These are phyloP conservation scores for Danaus chrysippus DNA, from an alignment of 2,888 invertebrate genomes.

Conservation along the genomic window DNA sequence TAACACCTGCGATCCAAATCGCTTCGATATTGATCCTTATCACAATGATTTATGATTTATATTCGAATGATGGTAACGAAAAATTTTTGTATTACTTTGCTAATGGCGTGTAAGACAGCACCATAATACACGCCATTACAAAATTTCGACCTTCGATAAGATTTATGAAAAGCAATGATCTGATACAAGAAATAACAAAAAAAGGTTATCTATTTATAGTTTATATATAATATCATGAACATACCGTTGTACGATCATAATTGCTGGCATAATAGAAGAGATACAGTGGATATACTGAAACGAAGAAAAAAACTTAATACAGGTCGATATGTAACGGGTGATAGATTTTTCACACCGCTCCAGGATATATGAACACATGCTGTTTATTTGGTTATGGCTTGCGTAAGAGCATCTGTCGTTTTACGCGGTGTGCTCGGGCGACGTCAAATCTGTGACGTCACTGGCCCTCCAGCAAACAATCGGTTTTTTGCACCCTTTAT, in stretches of 20 bases:
- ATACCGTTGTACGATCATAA: conserved; percentile 19
- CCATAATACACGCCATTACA: conserved; percentile 15
- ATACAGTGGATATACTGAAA: too few species aligned
- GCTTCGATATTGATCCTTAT: conserved; percentile 12
- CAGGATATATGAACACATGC: conserved; percentile 64
- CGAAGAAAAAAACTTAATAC: too few species aligned
- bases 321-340: too few species aligned
- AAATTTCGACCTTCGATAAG: conserved; percentile 23
- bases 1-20: conserved; percentile 24
- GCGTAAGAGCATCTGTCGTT: conserved; percentile 65
- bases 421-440: conserved; percentile 60
- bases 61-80: conserved; percentile 11
- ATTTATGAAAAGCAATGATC: conserved; percentile 10
- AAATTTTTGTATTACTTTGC: conserved; percentile 23
- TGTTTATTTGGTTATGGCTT: conserved; percentile 71
- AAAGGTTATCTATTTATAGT: background rate
- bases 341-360: conserved; percentile 55
- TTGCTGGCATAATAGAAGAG: too few species aligned
- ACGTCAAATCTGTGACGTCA: conserved; percentile 70
- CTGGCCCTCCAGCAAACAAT: conserved; percentile 72
- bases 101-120: conserved; percentile 24
- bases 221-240: background rate
- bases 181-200: background rate
- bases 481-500: conserved; percentile 76
- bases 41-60: conserved; percentile 6